Evolutionary conservation across 2,888 invertebrate genomes (phyloP).

Genomic region (Drosophila robusta): DNA sequence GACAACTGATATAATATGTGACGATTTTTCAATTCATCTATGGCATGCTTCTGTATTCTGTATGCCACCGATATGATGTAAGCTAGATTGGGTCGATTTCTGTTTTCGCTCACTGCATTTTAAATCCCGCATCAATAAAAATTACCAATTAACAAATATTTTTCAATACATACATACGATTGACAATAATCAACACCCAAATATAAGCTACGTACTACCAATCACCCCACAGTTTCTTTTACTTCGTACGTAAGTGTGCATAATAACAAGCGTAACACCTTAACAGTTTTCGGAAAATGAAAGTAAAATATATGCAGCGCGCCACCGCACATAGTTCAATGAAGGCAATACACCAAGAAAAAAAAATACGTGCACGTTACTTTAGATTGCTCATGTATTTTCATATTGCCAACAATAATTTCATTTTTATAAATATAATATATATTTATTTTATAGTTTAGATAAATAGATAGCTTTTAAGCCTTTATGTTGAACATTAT

Average conservation of each 20-base stretch:
- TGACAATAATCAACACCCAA: not conserved
- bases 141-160: slow-evolving; percentile 2
- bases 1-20: slow-evolving; percentile 5
- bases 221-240: not conserved
- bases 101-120: slow-evolving; percentile 24
- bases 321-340: slow-evolving; percentile 13
- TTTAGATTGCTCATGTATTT: slow-evolving; percentile 17
- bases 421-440: not conserved
- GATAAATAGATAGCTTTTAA: not conserved
- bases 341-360: slow-evolving; percentile 11
- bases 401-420: slow-evolving; percentile 10
- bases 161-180: not conserved
- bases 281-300: slow-evolving; percentile 38
- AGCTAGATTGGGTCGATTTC: slow-evolving; percentile 17
- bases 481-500: too few species aligned
- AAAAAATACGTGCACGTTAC: slow-evolving; percentile 43
- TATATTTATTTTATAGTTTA: not conserved
- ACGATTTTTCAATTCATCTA: not conserved
- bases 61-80: not conserved
- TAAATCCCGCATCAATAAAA: slow-evolving; percentile 8
- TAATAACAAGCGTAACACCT: slow-evolving; percentile 8
- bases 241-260: slow-evolving; percentile 3
- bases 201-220: not conserved
- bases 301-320: slow-evolving; percentile 40
- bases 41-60: not conserved